phyloP scores from a whole-genome alignment of 2,113 vertebrate species.

The Anhinga anhinga region DNA sequence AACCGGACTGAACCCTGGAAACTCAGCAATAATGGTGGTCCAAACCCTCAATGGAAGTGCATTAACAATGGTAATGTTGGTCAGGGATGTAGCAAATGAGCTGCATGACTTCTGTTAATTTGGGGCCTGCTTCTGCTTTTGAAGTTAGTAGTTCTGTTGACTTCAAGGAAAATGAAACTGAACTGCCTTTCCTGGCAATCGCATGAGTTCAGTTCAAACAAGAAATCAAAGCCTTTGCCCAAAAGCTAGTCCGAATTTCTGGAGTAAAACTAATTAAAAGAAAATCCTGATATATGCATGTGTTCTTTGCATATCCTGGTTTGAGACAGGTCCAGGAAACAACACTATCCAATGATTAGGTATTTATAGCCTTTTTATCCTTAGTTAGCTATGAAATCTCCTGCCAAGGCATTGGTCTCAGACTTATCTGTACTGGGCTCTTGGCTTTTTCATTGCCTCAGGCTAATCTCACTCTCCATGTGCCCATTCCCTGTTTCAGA shows the following conservation, averaged over 20 bases:
- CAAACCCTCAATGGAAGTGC: neutral
- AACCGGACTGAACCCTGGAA: neutral
- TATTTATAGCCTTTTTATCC: neutral
- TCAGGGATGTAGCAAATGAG: neutral
- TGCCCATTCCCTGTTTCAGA: neutral
- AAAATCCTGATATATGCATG: neutral
- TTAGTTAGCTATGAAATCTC: neutral
- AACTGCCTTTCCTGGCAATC: neutral
- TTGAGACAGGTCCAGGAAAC: neutral
- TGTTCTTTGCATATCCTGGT: neutral
- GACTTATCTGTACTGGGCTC: neutral
- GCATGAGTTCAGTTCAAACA: neutral
- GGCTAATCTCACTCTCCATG: neutral
- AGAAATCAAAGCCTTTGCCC: neutral
- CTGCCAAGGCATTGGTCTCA: neutral
- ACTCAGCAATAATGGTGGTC: neutral
- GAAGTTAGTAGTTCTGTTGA: neutral
- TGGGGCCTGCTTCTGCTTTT: neutral
- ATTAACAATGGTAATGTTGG: neutral
- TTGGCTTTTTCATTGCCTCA: neutral
- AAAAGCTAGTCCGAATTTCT: neutral
- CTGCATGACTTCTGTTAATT: neutral
- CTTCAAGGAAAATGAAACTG: neutral
- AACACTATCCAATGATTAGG: neutral
- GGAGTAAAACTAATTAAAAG: neutral